Conservation (phyloP, 2,113 vertebrate genomes). For the Chaetodon trifascialis region DNA sequence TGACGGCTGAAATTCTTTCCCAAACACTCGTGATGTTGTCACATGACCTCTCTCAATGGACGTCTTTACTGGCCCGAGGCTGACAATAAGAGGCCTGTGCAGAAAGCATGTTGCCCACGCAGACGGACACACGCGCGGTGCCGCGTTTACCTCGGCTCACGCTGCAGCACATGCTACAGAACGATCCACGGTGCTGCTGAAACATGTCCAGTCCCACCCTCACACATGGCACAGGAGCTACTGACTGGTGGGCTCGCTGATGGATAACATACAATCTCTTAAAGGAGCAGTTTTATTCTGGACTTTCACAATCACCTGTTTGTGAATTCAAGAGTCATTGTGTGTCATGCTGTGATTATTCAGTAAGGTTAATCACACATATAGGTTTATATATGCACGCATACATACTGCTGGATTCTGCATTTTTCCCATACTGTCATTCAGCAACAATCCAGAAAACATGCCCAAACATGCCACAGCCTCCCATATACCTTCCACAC, state of each 20-base stretch:
- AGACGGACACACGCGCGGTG: background rate
- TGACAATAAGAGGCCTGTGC: constrained; percentile 59
- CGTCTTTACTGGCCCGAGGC: constrained; percentile 58
- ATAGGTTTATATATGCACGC: too few species aligned
- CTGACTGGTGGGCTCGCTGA: background rate
- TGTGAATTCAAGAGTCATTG: background rate
- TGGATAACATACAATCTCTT: background rate
- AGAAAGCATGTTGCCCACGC: constrained; percentile 22
- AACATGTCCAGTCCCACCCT: background rate
- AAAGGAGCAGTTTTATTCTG: background rate
- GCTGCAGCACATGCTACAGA: constrained; percentile 2
- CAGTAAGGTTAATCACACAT: background rate
- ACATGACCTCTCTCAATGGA: constrained; percentile 76
- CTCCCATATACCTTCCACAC: background rate
- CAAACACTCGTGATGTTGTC: constrained; percentile 56
- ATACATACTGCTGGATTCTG: too few species aligned
- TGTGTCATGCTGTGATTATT: too few species aligned
- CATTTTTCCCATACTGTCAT: background rate
- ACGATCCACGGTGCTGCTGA: constrained; percentile 28
- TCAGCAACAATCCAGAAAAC: background rate
- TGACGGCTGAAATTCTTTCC: constrained; percentile 54
- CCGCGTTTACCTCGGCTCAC: background rate
- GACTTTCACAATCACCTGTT: background rate
- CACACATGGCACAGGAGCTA: background rate
- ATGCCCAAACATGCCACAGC: background rate